Evolutionary conservation across 2,888 invertebrate species (phyloP), one percentile per base, ranked within the genome.

Genomic region (Chrysina gloriosa): DNA sequence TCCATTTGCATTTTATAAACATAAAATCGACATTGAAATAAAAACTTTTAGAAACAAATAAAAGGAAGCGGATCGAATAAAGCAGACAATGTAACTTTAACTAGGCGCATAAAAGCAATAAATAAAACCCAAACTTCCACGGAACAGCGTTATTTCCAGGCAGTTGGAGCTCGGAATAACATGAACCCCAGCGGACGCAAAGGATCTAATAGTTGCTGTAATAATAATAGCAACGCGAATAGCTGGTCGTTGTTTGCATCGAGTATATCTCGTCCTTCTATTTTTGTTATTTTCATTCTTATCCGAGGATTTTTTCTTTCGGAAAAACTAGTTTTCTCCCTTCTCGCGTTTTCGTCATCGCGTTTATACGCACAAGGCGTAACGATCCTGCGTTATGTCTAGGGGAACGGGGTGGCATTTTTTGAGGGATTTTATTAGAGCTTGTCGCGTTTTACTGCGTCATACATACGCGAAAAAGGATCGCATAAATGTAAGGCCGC

Each of bases 51-150:
- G 36, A 9, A 36, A 36, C 36, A 11, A 36, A 36, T 36, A 36
- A 36, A 36, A 36, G 3, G 11, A 36, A 36, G 11, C 1, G 1
- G 2, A 11, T 11, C n/a, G 29, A n/a, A 36, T 11, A 11, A n/a
- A 36, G 11, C n/a, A 9, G n/a, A n/a, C 36, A 36, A 36, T 11
- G 11, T 36, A 11, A 36, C 14, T n/a, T n/a, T 36, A 36, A 36
- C 36, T 36, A 48, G 11, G 9, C 48, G 23, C 9, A 25, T 25
- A 48, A 48, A 48, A 21, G 11, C 23, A 3, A 48, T 48, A 48
- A 48, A 48, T 48, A 48, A 48, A 48, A 48, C 25, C 48, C n/a
- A 48, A 48, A 48, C 1, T 25, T 48, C 48, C 48, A 21, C 23
- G 48, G 25, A 48, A 48, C 11, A 11, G 25, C 11, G 6, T 48